phyloP scores from a whole-genome alignment of 2,888 invertebrate species.

The Dryobota labecula region DNA sequence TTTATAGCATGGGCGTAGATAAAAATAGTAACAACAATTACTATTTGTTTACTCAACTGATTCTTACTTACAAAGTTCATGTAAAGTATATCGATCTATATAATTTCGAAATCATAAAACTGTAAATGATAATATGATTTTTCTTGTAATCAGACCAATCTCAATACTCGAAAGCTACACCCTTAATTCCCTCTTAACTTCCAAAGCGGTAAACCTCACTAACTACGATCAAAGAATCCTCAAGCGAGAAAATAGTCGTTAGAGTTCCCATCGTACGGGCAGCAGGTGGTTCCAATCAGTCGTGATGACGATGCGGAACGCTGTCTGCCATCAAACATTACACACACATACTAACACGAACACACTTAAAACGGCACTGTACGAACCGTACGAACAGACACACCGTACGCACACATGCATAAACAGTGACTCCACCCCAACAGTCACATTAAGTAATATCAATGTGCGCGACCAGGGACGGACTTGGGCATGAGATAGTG shows the following conservation, averaged over 20 bases:
- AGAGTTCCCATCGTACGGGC: conserved; percentile 33
- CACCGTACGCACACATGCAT: conserved; percentile 23
- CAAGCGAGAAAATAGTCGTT: conserved; percentile 25
- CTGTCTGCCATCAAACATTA: conserved; percentile 52
- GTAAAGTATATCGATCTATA: background rate
- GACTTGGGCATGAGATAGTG: conserved; percentile 32
- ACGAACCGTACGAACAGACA: background rate
- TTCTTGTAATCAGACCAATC: background rate
- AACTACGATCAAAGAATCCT: conserved; percentile 16
- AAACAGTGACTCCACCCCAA: background rate
- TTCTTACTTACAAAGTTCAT: background rate
- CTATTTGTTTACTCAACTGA: background rate
- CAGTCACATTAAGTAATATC: conserved; percentile 22
- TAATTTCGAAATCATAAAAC: background rate
- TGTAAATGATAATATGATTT: background rate
- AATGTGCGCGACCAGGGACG: conserved; percentile 31
- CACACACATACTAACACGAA: conserved; percentile 11
- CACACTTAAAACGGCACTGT: background rate
- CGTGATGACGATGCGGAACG: conserved; percentile 60
- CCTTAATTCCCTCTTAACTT: conserved; percentile 7
- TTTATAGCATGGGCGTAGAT: too few species aligned
- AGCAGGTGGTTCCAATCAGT: conserved; percentile 66
- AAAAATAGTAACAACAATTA: background rate
- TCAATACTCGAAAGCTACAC: background rate
- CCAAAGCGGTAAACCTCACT: conserved; percentile 11